These are phyloP conservation scores for Edolisoma coerulescens DNA, from an alignment of 2,113 vertebrate species.

Conservation along the genomic window DNA sequence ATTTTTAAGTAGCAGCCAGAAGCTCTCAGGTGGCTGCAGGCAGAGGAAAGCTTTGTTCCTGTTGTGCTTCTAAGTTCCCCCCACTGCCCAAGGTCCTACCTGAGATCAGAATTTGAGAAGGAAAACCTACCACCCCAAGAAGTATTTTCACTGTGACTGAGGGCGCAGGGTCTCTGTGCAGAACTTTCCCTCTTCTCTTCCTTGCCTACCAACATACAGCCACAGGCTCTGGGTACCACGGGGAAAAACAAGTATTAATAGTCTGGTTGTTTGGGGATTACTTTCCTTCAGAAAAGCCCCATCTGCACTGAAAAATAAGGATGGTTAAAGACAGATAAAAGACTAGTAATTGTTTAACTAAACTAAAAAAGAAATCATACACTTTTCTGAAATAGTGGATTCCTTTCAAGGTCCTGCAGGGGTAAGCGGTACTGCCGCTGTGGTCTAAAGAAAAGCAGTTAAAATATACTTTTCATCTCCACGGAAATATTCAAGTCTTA, in stretches of 20 bases:
- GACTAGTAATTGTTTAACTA: not conserved
- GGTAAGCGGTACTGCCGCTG: not conserved
- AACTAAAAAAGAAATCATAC: not conserved
- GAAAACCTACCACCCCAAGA: not conserved
- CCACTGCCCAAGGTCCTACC: not conserved
- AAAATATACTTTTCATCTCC: not conserved
- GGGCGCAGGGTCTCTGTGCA: not conserved
- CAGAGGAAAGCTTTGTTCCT: not conserved
- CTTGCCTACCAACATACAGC: not conserved
- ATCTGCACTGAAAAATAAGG: not conserved
- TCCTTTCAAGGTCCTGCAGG: not conserved
- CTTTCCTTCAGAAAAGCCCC: not conserved
- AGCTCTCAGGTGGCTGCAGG: not conserved
- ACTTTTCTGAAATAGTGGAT: not conserved
- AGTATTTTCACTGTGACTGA: not conserved
- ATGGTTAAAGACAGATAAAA: not conserved
- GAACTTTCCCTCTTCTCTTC: not conserved
- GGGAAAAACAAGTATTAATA: not conserved
- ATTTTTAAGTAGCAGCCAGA: not conserved
- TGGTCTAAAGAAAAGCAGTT: not conserved
- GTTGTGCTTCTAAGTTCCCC: not conserved
- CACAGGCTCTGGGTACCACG: fast-evolving
- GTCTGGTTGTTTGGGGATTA: not conserved
- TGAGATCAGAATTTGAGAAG: not conserved
- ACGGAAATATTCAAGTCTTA: not conserved